Evolutionary conservation across 2,888 invertebrate species (phyloP).

Genomic region (Mactromeris polynyma): DNA sequence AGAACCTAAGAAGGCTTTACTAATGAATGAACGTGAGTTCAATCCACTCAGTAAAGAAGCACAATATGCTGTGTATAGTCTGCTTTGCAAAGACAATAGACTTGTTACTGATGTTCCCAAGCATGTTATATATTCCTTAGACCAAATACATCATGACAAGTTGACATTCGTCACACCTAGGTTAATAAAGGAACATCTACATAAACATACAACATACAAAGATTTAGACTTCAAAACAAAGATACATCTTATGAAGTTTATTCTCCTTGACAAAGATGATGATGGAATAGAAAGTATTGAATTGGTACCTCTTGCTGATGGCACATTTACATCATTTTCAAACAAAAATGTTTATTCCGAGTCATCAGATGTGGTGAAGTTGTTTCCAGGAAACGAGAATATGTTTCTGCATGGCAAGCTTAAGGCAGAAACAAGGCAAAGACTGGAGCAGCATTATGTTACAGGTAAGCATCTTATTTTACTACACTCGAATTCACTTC

Average conservation of each 20-base stretch:
- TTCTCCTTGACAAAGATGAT: not conserved
- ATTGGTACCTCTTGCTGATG: constrained; percentile 33
- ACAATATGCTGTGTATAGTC: not conserved
- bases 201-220: not conserved
- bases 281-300: not conserved
- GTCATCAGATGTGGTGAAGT: not conserved
- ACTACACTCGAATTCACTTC: not conserved
- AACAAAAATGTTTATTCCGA: constrained; percentile 3
- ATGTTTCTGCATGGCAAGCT: not conserved
- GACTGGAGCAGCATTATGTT: not conserved
- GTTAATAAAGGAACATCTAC: constrained; percentile 9
- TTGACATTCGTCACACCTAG: constrained; percentile 4
- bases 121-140: constrained; percentile 11
- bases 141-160: not conserved
- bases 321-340: constrained; percentile 13
- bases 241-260: constrained; percentile 8
- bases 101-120: not conserved
- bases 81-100: not conserved
- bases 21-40: not conserved
- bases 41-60: not conserved
- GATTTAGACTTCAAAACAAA: not conserved
- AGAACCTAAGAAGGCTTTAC: not conserved
- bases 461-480: not conserved
- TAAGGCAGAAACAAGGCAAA: not conserved
- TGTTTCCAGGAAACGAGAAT: not conserved